Percentiles rank a stretch among this genome's conserved stretches.
phyloP scores from a whole-genome alignment of 2,888 invertebrate species.

The Hirtodrosophila confusa region DNA sequence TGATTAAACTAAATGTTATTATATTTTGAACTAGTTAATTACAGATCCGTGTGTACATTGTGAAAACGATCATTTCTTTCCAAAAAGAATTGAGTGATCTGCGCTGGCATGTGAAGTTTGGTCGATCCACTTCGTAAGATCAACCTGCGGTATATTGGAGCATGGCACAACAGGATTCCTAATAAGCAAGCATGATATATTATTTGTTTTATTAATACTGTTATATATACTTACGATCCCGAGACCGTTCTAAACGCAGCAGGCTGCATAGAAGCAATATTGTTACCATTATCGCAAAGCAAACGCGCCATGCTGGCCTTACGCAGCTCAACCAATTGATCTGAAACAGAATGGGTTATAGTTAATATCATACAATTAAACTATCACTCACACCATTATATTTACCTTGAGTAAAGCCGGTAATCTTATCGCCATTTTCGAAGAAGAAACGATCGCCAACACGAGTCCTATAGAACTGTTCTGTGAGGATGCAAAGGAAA shows the following conservation, averaged over 20 bases:
- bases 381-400: background rate
- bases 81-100: slow-evolving; percentile 55
- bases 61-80: slow-evolving; percentile 52
- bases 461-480: slow-evolving; percentile 94
- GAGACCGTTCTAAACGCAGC: slow-evolving; percentile 88
- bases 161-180: slow-evolving; percentile 88
- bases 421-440: slow-evolving; percentile 87
- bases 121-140: slow-evolving; percentile 87
- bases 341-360: slow-evolving; percentile 65
- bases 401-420: slow-evolving; percentile 87
- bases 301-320: slow-evolving; percentile 91
- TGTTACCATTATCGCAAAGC: slow-evolving; percentile 91
- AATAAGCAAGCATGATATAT: slow-evolving; percentile 37
- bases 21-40: slow-evolving; percentile 68
- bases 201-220: too few species aligned
- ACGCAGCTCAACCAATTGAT: slow-evolving; percentile 91
- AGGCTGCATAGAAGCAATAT: slow-evolving; percentile 88
- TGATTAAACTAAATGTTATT: slow-evolving; percentile 67
- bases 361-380: background rate
- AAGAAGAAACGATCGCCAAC: slow-evolving; percentile 95
- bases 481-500: slow-evolving; percentile 93
- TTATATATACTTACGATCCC: slow-evolving; percentile 84
- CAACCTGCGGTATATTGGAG: slow-evolving; percentile 86
- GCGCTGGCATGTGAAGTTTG: slow-evolving; percentile 61
- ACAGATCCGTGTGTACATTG: slow-evolving; percentile 30